Evolutionary conservation across 2,888 invertebrate species (phyloP).

Genomic region (Limnephilus marmoratus): DNA sequence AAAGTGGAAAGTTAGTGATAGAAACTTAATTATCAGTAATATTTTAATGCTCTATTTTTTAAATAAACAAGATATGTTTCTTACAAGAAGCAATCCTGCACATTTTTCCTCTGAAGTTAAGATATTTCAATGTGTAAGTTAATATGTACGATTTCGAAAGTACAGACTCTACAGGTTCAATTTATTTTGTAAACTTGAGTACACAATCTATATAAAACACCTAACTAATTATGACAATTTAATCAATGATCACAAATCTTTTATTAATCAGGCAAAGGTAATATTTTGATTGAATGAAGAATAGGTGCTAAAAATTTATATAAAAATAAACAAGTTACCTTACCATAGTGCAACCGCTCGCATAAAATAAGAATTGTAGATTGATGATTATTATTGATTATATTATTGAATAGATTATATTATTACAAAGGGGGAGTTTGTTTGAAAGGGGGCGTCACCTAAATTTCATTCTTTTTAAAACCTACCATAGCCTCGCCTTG

Average conservation of each 20-base stretch:
- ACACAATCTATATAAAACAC: not conserved
- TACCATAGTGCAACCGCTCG: not conserved
- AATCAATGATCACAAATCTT: not conserved
- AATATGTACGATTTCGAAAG: not conserved
- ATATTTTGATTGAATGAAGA: not conserved
- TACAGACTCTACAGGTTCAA: not conserved
- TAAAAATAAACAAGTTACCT: not conserved
- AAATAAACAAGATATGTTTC: not conserved
- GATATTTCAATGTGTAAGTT: not conserved
- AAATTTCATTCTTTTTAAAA: not conserved
- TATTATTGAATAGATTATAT: not conserved
- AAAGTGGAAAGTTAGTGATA: not conserved
- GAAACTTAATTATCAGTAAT: not conserved
- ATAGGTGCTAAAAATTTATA: not conserved
- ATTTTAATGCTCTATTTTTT: not conserved
- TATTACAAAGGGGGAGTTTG: too few relatives aligned
- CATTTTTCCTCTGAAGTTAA: not conserved
- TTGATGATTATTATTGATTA: too few relatives aligned
- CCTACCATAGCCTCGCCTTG: not conserved
- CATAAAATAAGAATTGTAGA: not conserved
- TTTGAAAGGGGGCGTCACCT: not conserved
- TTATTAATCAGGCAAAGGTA: not conserved
- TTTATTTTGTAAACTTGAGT: not conserved
- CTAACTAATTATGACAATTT: not conserved
- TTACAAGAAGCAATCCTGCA: not conserved